These are phyloP conservation scores for Coregonus sp. DNA, from an alignment of 2,797 vertebrate species.

Conservation along the genomic window DNA sequence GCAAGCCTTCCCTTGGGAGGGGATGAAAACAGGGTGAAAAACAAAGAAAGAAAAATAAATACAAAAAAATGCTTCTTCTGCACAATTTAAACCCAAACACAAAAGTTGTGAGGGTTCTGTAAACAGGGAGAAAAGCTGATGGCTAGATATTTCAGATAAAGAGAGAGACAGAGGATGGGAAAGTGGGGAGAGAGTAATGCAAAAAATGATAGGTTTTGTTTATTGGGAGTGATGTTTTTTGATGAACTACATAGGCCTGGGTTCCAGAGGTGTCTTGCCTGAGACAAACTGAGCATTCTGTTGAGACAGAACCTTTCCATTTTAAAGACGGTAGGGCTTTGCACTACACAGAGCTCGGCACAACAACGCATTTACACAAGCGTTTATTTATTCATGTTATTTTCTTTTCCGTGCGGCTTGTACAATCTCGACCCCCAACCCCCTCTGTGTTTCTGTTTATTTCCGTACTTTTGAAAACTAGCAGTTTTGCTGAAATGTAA, in stretches of 20 bases:
- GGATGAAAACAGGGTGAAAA: slow-evolving; percentile 58
- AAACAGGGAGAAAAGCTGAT: slow-evolving; percentile 64
- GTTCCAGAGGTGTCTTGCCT: slow-evolving; percentile 32
- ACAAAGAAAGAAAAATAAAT: slow-evolving; percentile 41
- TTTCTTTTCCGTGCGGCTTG: slow-evolving; percentile 34
- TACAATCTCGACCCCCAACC: slow-evolving; percentile 42
- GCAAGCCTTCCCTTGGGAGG: slow-evolving; percentile 54
- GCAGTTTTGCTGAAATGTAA: slow-evolving; percentile 50
- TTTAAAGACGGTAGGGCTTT: slow-evolving; percentile 34
- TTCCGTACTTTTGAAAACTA: slow-evolving; percentile 44
- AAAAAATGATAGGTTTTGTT: slow-evolving; percentile 30
- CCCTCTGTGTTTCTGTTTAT: slow-evolving; percentile 39
- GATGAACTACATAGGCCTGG: slow-evolving; percentile 54
- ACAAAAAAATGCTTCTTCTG: slow-evolving; percentile 56
- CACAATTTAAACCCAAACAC: slow-evolving; percentile 67
- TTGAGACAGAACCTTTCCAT: slow-evolving; percentile 55
- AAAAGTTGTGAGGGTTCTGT: slow-evolving; percentile 63
- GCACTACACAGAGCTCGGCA: slow-evolving; percentile 35
- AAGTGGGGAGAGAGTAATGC: background rate
- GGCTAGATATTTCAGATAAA: slow-evolving; percentile 64
- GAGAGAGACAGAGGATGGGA: background rate
- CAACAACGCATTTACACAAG: slow-evolving; percentile 49
- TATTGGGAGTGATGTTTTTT: slow-evolving; percentile 59
- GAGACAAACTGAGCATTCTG: slow-evolving; percentile 21
- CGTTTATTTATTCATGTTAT: slow-evolving; percentile 59